These are phyloP conservation scores for Sebastes matsubarae DNA, from an alignment of 2,797 vertebrate species.

Conservation along the genomic window DNA sequence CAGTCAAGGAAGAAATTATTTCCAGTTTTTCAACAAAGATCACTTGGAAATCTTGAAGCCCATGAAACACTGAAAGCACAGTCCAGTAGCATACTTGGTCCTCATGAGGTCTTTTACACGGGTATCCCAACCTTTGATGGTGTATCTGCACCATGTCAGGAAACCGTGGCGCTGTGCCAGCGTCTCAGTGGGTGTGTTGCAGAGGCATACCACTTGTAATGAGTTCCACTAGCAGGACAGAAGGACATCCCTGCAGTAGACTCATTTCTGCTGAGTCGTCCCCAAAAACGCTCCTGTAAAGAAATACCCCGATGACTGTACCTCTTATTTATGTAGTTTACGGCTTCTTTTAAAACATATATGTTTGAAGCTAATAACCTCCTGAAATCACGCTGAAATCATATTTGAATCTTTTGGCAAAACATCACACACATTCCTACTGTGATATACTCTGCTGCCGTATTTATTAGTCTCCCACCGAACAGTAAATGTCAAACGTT, in stretches of 20 bases:
- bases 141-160: slow-evolving; percentile 52
- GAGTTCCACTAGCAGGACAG: slow-evolving; percentile 55
- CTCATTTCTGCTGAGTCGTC: slow-evolving; percentile 43
- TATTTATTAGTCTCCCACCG: slow-evolving; percentile 63
- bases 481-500: slow-evolving; percentile 68
- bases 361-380: slow-evolving; percentile 49
- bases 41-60: slow-evolving; percentile 10
- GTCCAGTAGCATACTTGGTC: slow-evolving; percentile 24
- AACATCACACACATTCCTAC: slow-evolving; percentile 69
- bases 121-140: slow-evolving; percentile 67
- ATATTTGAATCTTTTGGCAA: slow-evolving; percentile 66
- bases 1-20: not conserved
- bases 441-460: slow-evolving; percentile 33
- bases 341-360: slow-evolving; percentile 49
- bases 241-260: slow-evolving; percentile 34
- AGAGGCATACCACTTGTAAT: slow-evolving; percentile 54
- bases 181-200: slow-evolving; percentile 58
- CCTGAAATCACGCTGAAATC: slow-evolving; percentile 60
- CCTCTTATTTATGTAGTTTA: slow-evolving; percentile 51
- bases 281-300: slow-evolving; percentile 42
- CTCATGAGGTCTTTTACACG: slow-evolving; percentile 59
- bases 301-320: slow-evolving; percentile 16
- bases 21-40: slow-evolving; percentile 4
- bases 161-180: slow-evolving; percentile 43
- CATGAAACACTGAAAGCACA: slow-evolving; percentile 42